Base-by-base conservation (phyloP, 1,140 invertebrate species). In the Penaeus vannamei region DNA sequence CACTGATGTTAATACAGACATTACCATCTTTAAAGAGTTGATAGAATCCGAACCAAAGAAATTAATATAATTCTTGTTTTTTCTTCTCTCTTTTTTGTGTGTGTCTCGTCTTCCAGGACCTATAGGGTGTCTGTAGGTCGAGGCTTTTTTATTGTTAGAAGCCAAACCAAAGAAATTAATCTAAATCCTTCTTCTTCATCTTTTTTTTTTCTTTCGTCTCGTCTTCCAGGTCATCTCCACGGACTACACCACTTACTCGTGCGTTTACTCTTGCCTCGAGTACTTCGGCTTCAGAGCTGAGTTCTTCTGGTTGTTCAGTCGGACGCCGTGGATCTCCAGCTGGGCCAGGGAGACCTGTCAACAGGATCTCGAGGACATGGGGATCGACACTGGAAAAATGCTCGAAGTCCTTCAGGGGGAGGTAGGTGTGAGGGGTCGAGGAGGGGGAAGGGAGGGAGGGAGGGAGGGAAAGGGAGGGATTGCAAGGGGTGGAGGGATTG, bases 241-340 rank as follows among this genome's bases (percentile, higher is more conserved):
- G n/a, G 72, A 76, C 20, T 76, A 76, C 72, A 36, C 42, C 22
- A 76, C 3, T 20, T 76, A n/a, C 26, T 76, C 72, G 8, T 76
- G 72, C 72, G 26, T 76, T 10, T 36, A 76, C 72, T 76, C 72
- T 5, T 76, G 72, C 72, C 72, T 76, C 72, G 72, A 76, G 72
- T 76, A 76, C 42, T 29, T 76, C 26, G 72, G 72, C 29, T 76
- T 76, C 29, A 29, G 42, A 8, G 72, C 72, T 22, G 72, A 76
- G 26, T 76, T 76, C 72, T 26, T 76, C 72, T 76, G 72, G 72
- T 14, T 76, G 5, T 36, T 76, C 20, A 36, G 72, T 17, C 14
- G 72, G 72, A 76, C 72, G 19, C 72, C 72, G 19, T 36, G 42
- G 29, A 2, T 76, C 26, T 26, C 72, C 4, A 29, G 22, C 5